phyloP scores from a whole-genome alignment of 1,140 invertebrate genomes.

The Micrasema minimum region DNA sequence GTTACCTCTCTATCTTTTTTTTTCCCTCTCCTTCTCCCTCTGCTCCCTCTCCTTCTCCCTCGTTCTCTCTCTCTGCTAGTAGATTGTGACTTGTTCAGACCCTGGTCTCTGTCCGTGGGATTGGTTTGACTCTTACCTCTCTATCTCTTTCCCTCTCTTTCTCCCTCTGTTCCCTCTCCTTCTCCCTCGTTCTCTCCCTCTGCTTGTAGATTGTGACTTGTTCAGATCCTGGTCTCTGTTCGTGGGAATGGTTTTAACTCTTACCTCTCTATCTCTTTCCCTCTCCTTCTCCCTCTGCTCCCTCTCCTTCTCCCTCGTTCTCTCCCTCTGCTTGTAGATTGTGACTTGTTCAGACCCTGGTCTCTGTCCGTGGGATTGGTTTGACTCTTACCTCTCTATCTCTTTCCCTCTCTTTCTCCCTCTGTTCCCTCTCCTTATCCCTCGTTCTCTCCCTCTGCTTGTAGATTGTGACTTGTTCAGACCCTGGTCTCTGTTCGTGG shows the following conservation, averaged over 20 bases:
- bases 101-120: conserved; percentile 71
- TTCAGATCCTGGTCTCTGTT: conserved; percentile 65
- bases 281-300: conserved; percentile 55
- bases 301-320: conserved; percentile 55
- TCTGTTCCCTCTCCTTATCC: conserved; percentile 57
- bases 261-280: conserved; percentile 20
- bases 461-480: conserved; percentile 52
- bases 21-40: conserved; percentile 53
- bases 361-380: conserved; percentile 72
- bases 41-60: conserved; percentile 56
- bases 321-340: conserved; percentile 57
- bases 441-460: conserved; percentile 56
- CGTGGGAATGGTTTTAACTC: conserved; percentile 72
- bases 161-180: conserved; percentile 58
- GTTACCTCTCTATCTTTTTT: conserved; percentile 46
- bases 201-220: conserved; percentile 55
- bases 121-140: conserved; percentile 63
- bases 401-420: conserved; percentile 50
- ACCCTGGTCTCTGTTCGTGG: conserved; percentile 69
- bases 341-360: conserved; percentile 58
- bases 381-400: conserved; percentile 23
- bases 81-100: conserved; percentile 51
- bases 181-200: conserved; percentile 51
- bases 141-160: conserved; percentile 45
- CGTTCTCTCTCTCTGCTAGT: conserved; percentile 57